Evolutionary conservation across 2,113 vertebrate genomes (phyloP).

Genomic region (Choloepus hoffmanni): DNA sequence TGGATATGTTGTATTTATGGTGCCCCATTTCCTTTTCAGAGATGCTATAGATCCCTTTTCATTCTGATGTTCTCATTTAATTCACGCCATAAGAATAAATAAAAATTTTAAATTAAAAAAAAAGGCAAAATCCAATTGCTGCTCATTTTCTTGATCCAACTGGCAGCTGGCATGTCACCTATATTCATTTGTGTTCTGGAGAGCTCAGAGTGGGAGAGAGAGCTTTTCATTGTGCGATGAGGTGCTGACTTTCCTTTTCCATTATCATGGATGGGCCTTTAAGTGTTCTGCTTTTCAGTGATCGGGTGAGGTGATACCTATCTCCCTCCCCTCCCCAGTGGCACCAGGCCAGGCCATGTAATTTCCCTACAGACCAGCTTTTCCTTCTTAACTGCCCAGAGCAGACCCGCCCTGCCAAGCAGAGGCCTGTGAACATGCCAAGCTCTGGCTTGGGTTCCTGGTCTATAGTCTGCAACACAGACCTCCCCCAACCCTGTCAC

Average conservation of each 20-base stretch:
- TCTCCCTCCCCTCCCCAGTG: too few species aligned
- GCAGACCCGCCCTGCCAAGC: neutral
- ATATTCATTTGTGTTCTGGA: neutral
- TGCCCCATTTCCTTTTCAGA: neutral
- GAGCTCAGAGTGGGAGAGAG: neutral
- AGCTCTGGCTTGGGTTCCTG: neutral
- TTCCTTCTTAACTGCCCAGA: neutral
- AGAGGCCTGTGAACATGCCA: neutral
- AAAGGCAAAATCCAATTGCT: constrained; percentile 73
- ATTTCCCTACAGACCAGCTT: neutral
- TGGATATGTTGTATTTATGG: neutral
- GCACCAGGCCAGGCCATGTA: neutral
- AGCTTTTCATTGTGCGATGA: neutral
- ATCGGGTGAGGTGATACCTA: fast-evolving
- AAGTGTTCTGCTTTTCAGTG: neutral
- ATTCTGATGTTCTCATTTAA: constrained; percentile 62
- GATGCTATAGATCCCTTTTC: constrained; percentile 21
- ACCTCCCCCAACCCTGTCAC: too few species aligned
- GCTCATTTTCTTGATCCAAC: constrained; percentile 65
- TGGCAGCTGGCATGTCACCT: constrained; percentile 39
- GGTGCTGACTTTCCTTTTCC: neutral
- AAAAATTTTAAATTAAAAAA: constrained; percentile 71
- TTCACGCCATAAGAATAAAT: constrained; percentile 71
- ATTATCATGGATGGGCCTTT: neutral
- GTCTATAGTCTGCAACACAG: neutral